Conservation (phyloP, 2,797 vertebrate genomes). For the Gymnoscopelus microlampas region DNA sequence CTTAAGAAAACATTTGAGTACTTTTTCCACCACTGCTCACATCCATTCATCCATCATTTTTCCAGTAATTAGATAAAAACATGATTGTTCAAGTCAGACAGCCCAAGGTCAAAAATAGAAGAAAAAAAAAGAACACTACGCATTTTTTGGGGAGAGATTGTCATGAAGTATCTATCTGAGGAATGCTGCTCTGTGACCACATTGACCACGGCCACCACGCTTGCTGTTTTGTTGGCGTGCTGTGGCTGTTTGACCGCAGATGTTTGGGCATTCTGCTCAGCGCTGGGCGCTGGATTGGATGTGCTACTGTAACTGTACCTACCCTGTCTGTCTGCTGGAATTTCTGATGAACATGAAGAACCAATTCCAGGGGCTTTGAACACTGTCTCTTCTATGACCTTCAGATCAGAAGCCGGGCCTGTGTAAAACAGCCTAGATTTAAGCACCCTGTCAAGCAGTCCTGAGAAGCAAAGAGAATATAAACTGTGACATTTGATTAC, state of each 20-base stretch:
- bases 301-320: neutral
- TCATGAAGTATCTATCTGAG: neutral
- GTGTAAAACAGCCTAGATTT: slow-evolving; percentile 15
- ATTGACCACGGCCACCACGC: neutral
- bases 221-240: neutral
- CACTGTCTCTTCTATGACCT: neutral
- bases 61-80: slow-evolving; percentile 15
- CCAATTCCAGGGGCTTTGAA: neutral
- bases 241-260: neutral
- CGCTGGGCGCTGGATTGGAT: neutral
- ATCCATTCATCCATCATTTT: neutral
- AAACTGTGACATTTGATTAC: slow-evolving; percentile 25
- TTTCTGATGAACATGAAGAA: slow-evolving; percentile 1
- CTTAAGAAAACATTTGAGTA: too few species aligned
- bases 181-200: neutral
- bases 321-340: slow-evolving; percentile 10
- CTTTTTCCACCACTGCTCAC: neutral
- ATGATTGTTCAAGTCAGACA: slow-evolving; percentile 17
- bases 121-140: too few species aligned
- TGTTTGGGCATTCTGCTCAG: neutral
- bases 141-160: too few species aligned
- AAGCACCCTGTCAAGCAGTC: slow-evolving; percentile 30
- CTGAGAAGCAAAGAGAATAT: slow-evolving; percentile 18
- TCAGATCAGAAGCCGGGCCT: neutral
- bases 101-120: neutral